Percentiles rank a stretch among this genome's conserved stretches.
Evolutionary conservation across 2,888 invertebrate genomes (phyloP).

Genomic region (Yponomeuta plumbellus): DNA sequence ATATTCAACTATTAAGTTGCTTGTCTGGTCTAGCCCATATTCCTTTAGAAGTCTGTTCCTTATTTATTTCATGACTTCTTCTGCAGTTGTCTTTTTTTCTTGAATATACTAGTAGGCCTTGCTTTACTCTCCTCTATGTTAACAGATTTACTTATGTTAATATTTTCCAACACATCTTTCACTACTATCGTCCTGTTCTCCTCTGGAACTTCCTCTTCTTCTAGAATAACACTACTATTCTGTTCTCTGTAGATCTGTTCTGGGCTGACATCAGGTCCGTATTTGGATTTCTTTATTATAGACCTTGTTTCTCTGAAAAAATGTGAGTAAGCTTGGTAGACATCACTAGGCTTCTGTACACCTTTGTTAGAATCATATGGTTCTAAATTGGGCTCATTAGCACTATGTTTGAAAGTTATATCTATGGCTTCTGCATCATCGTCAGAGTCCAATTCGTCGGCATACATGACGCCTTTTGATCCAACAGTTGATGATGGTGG

Average conservation of each 20-base stretch:
- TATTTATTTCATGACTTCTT: slow-evolving; percentile 26
- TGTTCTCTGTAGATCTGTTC: slow-evolving; percentile 19
- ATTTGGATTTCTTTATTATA: slow-evolving; percentile 60
- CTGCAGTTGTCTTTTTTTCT: slow-evolving; percentile 53
- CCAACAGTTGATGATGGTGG: slow-evolving; percentile 15
- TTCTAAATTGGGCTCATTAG: slow-evolving; percentile 34
- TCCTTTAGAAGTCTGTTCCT: not conserved
- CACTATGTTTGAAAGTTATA: slow-evolving; percentile 54
- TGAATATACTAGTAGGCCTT: slow-evolving; percentile 60
- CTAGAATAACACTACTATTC: not conserved
- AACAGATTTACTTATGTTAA: slow-evolving; percentile 28
- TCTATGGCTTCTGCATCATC: slow-evolving; percentile 54
- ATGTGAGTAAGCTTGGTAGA: slow-evolving; percentile 49
- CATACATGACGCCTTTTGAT: slow-evolving; percentile 52
- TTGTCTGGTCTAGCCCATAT: too few species aligned
- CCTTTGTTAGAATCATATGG: slow-evolving; percentile 44
- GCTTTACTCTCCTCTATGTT: slow-evolving; percentile 28
- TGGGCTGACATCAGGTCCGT: slow-evolving; percentile 27
- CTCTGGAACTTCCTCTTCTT: not conserved
- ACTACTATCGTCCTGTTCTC: slow-evolving; percentile 41
- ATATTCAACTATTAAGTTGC: too few species aligned
- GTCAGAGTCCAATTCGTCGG: slow-evolving; percentile 54
- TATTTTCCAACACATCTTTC: slow-evolving; percentile 54
- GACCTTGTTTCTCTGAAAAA: slow-evolving; percentile 47
- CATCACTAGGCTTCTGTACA: slow-evolving; percentile 62